phyloP scores from a whole-genome alignment of 2,888 invertebrate species.

The Dolichomitus sp. region DNA sequence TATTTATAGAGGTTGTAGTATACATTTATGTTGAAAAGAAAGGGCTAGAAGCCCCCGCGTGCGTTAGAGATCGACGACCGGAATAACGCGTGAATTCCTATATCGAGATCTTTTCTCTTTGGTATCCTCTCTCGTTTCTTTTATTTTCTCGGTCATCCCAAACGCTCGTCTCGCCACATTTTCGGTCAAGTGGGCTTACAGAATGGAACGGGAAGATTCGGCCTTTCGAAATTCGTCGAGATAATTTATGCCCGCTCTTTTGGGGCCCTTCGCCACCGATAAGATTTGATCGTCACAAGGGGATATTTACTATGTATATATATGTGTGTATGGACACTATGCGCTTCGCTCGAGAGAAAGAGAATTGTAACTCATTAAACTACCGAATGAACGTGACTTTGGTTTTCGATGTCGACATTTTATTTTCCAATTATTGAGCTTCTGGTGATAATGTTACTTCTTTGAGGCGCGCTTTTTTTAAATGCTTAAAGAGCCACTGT shows the following conservation, averaged over 20 bases:
- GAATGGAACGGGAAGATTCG: constrained; percentile 55
- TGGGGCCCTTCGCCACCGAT: constrained; percentile 81
- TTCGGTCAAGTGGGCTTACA: constrained; percentile 28
- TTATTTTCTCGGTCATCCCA: constrained; percentile 59
- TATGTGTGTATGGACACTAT: constrained; percentile 67
- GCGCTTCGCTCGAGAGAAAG: constrained; percentile 63
- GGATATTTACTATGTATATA: constrained; percentile 45
- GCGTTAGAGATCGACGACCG: constrained; percentile 59
- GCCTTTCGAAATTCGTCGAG: constrained; percentile 82
- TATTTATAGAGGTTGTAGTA: constrained; percentile 23
- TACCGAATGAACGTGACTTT: constrained; percentile 78
- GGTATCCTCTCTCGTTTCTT: constrained; percentile 52
- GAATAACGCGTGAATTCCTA: constrained; percentile 65
- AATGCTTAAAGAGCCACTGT: too few species aligned
- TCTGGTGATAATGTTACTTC: not conserved
- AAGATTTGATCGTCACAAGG: constrained; percentile 84
- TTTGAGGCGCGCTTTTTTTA: not conserved
- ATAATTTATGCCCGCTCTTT: constrained; percentile 82
- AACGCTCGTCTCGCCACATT: constrained; percentile 23
- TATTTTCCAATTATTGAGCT: not conserved
- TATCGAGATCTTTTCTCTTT: constrained; percentile 58
- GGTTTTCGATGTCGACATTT: constrained; percentile 40
- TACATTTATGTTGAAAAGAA: constrained; percentile 34
- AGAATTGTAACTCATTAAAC: constrained; percentile 75
- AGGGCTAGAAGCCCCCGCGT: constrained; percentile 13